Base-by-base conservation (phyloP, 2,888 invertebrate species). In the Cabera pusaria region DNA sequence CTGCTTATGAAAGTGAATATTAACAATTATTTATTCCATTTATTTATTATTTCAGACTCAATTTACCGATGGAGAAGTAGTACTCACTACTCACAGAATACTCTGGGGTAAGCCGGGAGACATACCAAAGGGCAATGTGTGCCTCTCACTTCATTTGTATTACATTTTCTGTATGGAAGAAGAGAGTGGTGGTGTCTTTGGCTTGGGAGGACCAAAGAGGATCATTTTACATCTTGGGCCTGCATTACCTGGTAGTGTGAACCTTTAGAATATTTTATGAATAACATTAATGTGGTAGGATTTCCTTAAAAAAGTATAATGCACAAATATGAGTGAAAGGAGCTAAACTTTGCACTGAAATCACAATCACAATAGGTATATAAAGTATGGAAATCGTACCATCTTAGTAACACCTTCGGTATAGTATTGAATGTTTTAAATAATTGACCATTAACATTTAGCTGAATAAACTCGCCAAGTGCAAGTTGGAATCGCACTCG, bases 1-100 rank as follows among this genome's bases (percentile, higher is more conserved):
- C 5, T 21, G 5, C 11, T n/a, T 22, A 11, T n/a, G n/a, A n/a
- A n/a, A n/a, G n/a, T n/a, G 1, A 23, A 11, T 24, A 19, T 20
- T 20, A 18, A 20, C 7, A 10, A 4, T 3, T 4, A 14, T 14
- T 14, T 20, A 9, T 5, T 27, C 3, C 10, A 12, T 8, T n/a
- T 5, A 6, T 22, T 16, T 8, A 6, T 19, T 7, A n/a, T 74
- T 77, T 45, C 68, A 96, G 96, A 96, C 96, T 6, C 91, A 92
- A 39, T 97, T 94, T 73, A 94, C 94, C 59, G 93, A 93, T 63
- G 97, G 97, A 3, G 94, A 95, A 81, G 78, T 97, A 12, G 91
- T 94, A 1, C 78, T 97, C 25, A 97, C 97, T 3, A 94, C 93
- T n/a, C 96, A 96, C 67, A 91, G 96, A 47, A 84, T 97, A 40